Percentiles rank a stretch among this genome's conserved stretches.
Conservation (phyloP, 2,797 vertebrate species). For the Periparus ater region DNA sequence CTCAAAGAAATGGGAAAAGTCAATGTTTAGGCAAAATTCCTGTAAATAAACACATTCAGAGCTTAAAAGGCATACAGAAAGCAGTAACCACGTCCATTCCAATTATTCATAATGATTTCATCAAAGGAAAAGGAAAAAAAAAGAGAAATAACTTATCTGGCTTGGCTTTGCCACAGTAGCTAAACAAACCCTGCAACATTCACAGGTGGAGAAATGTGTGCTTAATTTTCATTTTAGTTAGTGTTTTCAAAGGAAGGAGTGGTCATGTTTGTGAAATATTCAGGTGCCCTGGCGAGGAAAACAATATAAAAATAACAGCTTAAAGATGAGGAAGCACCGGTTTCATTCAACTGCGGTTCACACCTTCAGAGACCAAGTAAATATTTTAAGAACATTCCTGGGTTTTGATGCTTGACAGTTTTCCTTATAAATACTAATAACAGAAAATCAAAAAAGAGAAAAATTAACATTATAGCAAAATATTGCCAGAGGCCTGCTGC, state of each 20-base stretch:
- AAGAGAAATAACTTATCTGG: background rate
- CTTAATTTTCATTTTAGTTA: background rate
- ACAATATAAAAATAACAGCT: background rate
- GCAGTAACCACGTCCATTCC: background rate
- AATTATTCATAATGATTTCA: background rate
- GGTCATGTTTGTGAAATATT: background rate
- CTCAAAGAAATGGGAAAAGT: background rate
- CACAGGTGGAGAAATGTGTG: background rate
- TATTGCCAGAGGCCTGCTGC: constrained; percentile 1
- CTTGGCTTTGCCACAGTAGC: background rate
- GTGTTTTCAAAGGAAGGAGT: background rate
- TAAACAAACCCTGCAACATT: background rate
- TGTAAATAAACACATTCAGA: background rate
- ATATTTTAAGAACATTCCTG: background rate
- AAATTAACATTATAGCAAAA: constrained; percentile 37
- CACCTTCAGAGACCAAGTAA: background rate
- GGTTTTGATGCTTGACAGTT: background rate
- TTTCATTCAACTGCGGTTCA: background rate
- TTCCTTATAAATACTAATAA: constrained; percentile 33
- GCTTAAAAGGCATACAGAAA: background rate
- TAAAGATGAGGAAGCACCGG: background rate
- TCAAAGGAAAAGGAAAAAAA: background rate
- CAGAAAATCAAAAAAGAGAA: background rate
- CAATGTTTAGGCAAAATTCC: background rate
- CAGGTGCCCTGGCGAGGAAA: background rate